Conservation (phyloP, 2,888 invertebrate species). For the Acanthosepion pharaonis region DNA sequence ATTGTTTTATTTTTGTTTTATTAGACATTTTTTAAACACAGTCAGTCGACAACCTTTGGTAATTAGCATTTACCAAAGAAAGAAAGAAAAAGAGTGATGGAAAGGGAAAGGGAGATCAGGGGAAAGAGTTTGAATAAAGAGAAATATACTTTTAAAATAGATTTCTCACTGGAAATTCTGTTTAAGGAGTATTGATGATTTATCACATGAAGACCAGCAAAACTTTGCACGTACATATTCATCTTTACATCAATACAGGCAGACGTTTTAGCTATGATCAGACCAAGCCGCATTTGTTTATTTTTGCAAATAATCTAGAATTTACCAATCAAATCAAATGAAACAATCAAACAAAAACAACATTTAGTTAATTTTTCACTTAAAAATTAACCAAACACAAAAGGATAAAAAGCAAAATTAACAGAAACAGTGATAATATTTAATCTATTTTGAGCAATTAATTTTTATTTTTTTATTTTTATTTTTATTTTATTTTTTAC, state of each 20-base stretch:
- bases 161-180: background rate
- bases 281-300: background rate
- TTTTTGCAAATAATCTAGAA: conserved; percentile 10
- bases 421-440: conserved; percentile 42
- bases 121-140: background rate
- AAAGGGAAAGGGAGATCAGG: background rate
- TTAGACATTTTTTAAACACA: background rate
- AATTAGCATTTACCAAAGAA: background rate
- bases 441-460: conserved; percentile 41
- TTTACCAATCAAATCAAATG: background rate
- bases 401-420: background rate
- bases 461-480: conserved; percentile 22
- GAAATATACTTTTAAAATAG: conserved; percentile 2
- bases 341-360: background rate
- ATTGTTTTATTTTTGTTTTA: conserved; percentile 4
- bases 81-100: background rate
- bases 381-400: background rate
- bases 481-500: background rate
- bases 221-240: background rate
- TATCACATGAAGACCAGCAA: background rate
- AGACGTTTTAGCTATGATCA: background rate
- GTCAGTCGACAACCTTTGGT: conserved; percentile 33
- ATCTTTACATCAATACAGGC: background rate
- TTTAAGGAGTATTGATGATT: background rate
- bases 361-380: background rate